Conservation (phyloP, 1,140 invertebrate genomes). For the Bombyx mandarina region DNA sequence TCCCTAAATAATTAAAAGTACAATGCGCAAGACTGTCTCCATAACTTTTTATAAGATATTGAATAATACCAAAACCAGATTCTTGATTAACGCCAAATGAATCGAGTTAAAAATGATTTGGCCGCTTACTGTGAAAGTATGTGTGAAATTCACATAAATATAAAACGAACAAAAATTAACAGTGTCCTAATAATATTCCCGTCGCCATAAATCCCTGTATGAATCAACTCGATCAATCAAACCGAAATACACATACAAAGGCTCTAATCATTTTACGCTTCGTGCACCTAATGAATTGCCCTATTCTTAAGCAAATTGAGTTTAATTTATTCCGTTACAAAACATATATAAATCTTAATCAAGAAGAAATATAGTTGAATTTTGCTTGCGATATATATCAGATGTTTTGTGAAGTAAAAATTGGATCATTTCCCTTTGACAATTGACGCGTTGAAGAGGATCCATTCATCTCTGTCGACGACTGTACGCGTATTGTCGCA, state of each 20-base stretch:
- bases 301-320: conserved; percentile 29
- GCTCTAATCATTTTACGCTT: conserved; percentile 20
- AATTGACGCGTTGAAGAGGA: conserved; percentile 24
- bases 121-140: too few species aligned
- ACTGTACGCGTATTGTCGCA: background rate
- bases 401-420: conserved; percentile 12
- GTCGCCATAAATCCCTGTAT: background rate
- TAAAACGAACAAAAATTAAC: too few species aligned
- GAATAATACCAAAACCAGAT: too few species aligned
- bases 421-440: conserved; percentile 32
- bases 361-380: conserved; percentile 6
- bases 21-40: too few species aligned
- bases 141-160: too few species aligned
- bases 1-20: too few species aligned
- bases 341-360: background rate
- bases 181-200: too few species aligned
- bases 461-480: conserved; percentile 25
- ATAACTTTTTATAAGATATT: too few species aligned
- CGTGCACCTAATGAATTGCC: conserved; percentile 19
- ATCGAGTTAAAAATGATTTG: too few species aligned
- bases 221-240: conserved; percentile 15
- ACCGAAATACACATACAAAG: conserved; percentile 10
- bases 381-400: background rate
- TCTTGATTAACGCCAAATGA: too few species aligned
- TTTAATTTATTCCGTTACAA: conserved; percentile 5